Percentiles rank a stretch among this genome's conserved stretches.
These are phyloP conservation scores for Cepaea hortensis DNA, from an alignment of 2,888 invertebrate species.

Conservation along the genomic window DNA sequence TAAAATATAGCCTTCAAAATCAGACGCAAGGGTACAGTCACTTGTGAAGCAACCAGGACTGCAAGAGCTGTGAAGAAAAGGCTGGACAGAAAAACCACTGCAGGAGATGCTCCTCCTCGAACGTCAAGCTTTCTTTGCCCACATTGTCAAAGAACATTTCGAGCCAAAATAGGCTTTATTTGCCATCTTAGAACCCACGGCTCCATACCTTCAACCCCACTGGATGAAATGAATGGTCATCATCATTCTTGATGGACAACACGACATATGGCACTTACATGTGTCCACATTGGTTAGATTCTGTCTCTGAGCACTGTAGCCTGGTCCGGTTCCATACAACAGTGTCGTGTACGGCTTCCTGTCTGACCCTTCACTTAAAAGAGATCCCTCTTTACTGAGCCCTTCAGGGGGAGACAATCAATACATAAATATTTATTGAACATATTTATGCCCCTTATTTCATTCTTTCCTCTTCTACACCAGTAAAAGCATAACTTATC, in stretches of 20 bases:
- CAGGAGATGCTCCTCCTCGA: too few relatives aligned
- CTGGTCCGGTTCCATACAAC: conserved; percentile 71
- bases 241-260: conserved; percentile 1
- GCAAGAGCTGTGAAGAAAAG: too few relatives aligned
- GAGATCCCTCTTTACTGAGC: background rate
- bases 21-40: too few relatives aligned
- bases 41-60: too few relatives aligned
- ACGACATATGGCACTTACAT: conserved; percentile 43
- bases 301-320: conserved; percentile 50
- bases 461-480: background rate
- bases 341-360: conserved; percentile 65
- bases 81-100: too few relatives aligned
- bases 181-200: too few relatives aligned
- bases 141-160: too few relatives aligned
- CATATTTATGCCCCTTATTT: background rate
- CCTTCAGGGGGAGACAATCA: background rate
- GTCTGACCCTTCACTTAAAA: conserved; percentile 51
- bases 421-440: background rate
- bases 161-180: too few relatives aligned
- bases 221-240: too few relatives aligned
- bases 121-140: too few relatives aligned
- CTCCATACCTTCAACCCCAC: background rate
- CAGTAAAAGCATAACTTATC: background rate
- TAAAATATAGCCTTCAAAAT: too few relatives aligned
- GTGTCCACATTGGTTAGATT: conserved; percentile 40